These are phyloP conservation scores for Heliconius congener DNA, from an alignment of 1,140 invertebrate species.

Conservation along the genomic window DNA sequence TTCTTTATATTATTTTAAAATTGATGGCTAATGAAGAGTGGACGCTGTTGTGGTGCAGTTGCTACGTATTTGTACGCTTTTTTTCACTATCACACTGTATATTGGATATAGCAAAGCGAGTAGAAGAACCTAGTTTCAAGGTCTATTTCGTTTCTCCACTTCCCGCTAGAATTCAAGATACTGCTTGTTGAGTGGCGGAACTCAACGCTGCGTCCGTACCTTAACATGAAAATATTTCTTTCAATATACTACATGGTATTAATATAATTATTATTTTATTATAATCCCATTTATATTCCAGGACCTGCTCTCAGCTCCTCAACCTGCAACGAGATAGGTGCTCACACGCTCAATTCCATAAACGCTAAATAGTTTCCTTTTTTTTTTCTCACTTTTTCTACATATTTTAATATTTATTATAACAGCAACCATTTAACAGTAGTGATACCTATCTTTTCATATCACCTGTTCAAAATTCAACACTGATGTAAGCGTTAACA, in stretches of 20 bases:
- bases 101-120: neutral
- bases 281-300: too few relatives aligned
- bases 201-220: too few relatives aligned
- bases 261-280: too few relatives aligned
- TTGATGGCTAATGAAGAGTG: neutral
- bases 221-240: too few relatives aligned
- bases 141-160: too few relatives aligned
- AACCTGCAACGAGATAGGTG: too few relatives aligned
- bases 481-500: conserved; percentile 13
- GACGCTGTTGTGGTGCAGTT: neutral
- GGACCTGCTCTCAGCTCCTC: too few relatives aligned
- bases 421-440: neutral
- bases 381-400: neutral
- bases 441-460: neutral
- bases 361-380: too few relatives aligned
- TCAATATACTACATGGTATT: too few relatives aligned
- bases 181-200: too few relatives aligned
- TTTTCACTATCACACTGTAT: neutral
- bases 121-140: neutral
- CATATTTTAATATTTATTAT: neutral
- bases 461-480: neutral
- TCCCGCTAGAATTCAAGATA: too few relatives aligned
- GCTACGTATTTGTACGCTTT: neutral
- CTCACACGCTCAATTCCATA: too few relatives aligned
- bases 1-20: neutral